Percentiles rank a stretch among this genome's conserved stretches.
Evolutionary conservation across 2,888 invertebrate species (phyloP).

Genomic region (Drosophila diplacantha): DNA sequence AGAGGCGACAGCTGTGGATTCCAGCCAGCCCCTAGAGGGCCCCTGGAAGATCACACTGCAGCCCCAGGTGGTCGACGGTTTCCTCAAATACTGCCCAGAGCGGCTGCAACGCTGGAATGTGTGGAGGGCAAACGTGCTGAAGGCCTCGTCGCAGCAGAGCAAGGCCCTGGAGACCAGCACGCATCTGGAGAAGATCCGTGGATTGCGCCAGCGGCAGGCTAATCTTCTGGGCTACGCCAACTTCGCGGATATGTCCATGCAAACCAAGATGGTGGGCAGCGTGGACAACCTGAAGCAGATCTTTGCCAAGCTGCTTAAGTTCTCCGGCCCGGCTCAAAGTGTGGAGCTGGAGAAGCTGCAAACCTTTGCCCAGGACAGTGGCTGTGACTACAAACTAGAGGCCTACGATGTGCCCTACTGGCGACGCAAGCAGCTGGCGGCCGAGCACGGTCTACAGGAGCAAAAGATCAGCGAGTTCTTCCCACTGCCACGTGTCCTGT

Average conservation of each 20-base stretch:
- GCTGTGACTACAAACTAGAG: constrained; percentile 84
- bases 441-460: constrained; percentile 84
- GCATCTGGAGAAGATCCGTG: constrained; percentile 87
- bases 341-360: constrained; percentile 85
- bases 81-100: constrained; percentile 91
- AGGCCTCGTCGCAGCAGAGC: constrained; percentile 83
- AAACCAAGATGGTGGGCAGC: constrained; percentile 93
- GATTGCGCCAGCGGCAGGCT: constrained; percentile 84
- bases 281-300: constrained; percentile 85
- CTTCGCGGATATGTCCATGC: constrained; percentile 92
- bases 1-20: constrained; percentile 82
- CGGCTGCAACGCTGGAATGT: constrained; percentile 87
- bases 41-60: constrained; percentile 92
- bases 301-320: constrained; percentile 83
- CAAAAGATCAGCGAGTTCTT: constrained; percentile 88
- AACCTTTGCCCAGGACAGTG: constrained; percentile 85
- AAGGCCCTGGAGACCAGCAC: constrained; percentile 84
- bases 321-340: constrained; percentile 86
- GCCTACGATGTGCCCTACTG: constrained; percentile 94
- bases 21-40: constrained; percentile 81
- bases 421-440: constrained; percentile 86
- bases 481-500: constrained; percentile 87
- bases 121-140: constrained; percentile 87
- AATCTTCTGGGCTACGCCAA: constrained; percentile 87
- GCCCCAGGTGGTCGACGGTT: constrained; percentile 84